A percentile compares a stretch with the other conserved stretches of the same genome.
Conservation (phyloP, 2,113 vertebrate genomes). For the Gambusia affinis region DNA sequence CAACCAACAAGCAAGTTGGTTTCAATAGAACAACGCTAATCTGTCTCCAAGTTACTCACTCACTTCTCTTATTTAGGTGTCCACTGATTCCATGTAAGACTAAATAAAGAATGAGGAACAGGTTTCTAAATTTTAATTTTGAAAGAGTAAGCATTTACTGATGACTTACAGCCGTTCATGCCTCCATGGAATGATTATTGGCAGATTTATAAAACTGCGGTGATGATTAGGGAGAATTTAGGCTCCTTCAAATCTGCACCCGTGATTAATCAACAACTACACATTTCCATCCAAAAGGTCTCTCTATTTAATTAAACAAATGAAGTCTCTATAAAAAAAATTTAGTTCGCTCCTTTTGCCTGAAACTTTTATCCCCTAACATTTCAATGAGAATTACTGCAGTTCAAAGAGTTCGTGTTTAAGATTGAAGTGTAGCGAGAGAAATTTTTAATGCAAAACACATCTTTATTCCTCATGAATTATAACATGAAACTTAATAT, state of each 20-base stretch:
- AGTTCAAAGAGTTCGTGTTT: too few relatives aligned
- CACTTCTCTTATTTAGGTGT: not conserved
- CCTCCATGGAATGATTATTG: not conserved
- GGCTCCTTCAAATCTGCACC: slow-evolving; percentile 14
- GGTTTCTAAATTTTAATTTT: not conserved
- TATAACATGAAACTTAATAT: too few relatives aligned
- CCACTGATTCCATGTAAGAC: not conserved
- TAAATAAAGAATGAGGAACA: not conserved
- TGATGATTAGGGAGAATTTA: slow-evolving; percentile 14
- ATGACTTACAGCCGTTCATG: slow-evolving; percentile 11
- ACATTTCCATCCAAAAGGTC: not conserved
- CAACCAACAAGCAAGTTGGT: not conserved
- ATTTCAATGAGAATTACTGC: too few relatives aligned
- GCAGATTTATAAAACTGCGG: slow-evolving; percentile 26
- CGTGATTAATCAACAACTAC: slow-evolving; percentile 1
- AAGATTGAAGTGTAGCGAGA: too few relatives aligned
- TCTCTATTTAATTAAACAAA: too few relatives aligned
- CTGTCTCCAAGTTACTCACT: not conserved
- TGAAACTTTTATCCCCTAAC: too few relatives aligned
- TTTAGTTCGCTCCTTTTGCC: too few relatives aligned
- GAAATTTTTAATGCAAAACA: too few relatives aligned
- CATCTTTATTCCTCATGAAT: too few relatives aligned
- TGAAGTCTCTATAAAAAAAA: not conserved
- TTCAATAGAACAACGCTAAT: not conserved
- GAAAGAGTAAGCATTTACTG: slow-evolving; percentile 5